Conservation (phyloP, 2,888 invertebrate genomes). For the Notocelia uddmanniana region DNA sequence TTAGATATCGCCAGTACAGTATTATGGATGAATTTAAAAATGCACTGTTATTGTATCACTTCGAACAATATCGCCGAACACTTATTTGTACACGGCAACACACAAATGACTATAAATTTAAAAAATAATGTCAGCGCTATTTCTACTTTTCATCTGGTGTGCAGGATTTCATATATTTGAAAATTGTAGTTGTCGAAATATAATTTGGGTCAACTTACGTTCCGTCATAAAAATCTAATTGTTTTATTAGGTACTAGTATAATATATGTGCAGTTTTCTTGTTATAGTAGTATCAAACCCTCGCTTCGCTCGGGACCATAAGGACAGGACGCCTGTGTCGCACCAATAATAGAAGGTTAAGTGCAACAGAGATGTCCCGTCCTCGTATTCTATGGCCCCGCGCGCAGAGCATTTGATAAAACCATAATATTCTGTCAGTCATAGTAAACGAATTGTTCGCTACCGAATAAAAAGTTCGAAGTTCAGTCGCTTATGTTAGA, state of each 20-base stretch:
- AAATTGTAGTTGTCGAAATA: constrained; percentile 13
- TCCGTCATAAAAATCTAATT: neutral
- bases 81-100: constrained; percentile 77
- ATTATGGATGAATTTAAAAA: constrained; percentile 77
- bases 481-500: neutral
- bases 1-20: constrained; percentile 79
- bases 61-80: constrained; percentile 65
- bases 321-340: too few relatives aligned
- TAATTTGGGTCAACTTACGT: neutral
- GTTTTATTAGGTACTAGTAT: too few relatives aligned
- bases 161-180: constrained; percentile 45
- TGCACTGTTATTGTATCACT: constrained; percentile 78
- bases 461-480: neutral
- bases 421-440: too few relatives aligned
- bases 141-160: constrained; percentile 75
- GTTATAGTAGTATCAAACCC: too few relatives aligned
- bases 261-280: neutral
- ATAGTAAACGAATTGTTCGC: too few relatives aligned
- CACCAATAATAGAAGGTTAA: too few relatives aligned
- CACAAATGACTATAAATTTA: constrained; percentile 44
- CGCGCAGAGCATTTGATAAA: too few relatives aligned
- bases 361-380: too few relatives aligned
- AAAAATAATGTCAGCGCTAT: constrained; percentile 45
- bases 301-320: too few relatives aligned
- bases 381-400: too few relatives aligned